phyloP scores from a whole-genome alignment of 2,113 vertebrate species.

The Oreamnos americanus region DNA sequence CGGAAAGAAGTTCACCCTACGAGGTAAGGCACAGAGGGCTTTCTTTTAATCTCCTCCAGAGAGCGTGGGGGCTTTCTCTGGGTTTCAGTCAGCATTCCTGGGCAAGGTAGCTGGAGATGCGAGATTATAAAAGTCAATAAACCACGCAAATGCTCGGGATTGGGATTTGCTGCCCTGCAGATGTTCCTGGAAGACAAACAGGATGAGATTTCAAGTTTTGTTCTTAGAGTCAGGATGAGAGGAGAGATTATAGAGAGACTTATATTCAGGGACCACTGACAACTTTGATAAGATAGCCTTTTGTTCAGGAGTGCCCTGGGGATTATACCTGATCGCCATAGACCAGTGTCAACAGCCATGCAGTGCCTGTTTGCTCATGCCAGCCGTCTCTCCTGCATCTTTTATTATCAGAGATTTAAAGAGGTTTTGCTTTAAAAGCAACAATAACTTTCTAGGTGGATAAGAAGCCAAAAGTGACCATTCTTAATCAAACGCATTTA shows the following conservation, averaged over 20 bases:
- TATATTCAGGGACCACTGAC: background rate
- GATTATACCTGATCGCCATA: background rate
- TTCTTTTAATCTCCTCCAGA: background rate
- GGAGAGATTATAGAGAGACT: background rate
- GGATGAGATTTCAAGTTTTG: background rate
- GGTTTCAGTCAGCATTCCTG: background rate
- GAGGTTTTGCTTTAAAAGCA: background rate
- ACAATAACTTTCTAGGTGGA: background rate
- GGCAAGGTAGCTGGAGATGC: background rate
- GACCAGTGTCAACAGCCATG: background rate
- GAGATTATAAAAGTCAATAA: background rate
- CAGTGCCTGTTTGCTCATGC: rapidly evolving
- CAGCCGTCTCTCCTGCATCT: background rate
- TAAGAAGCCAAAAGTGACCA: background rate
- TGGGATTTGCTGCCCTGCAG: background rate
- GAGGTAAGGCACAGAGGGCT: conserved; percentile 77
- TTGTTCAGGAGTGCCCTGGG: background rate
- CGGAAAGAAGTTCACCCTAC: conserved; percentile 66
- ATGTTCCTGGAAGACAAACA: conserved; percentile 39
- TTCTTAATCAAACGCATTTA: background rate
- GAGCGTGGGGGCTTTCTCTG: conserved; percentile 9
- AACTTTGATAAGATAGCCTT: background rate
- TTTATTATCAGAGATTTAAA: background rate
- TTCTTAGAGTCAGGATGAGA: background rate
- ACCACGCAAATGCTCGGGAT: background rate